These are phyloP conservation scores for Scolanthus callimorphus DNA, from an alignment of 92 coral and sea anemone species.

Conservation along the genomic window DNA sequence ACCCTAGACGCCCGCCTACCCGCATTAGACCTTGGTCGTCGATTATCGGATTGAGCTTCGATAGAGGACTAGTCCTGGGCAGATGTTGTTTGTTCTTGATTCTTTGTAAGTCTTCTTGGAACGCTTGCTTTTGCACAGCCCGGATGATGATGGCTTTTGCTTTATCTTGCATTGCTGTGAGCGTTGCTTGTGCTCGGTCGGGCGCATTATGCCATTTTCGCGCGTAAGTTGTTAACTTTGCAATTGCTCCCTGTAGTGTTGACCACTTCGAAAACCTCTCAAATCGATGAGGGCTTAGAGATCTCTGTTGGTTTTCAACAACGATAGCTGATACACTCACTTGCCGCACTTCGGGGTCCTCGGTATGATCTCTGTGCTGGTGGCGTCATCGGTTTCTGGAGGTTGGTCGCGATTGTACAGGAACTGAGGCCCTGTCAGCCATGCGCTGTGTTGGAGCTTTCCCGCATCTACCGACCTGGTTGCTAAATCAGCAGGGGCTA, in stretches of 20 bases:
- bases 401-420: too few species aligned
- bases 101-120: slow-evolving; percentile 5
- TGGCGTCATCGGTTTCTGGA: too few species aligned
- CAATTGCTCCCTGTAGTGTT: slow-evolving; percentile 7
- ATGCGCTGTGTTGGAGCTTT: slow-evolving; percentile 23
- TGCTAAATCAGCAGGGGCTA: too few species aligned
- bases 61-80: slow-evolving; percentile 21
- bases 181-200: neutral
- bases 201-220: neutral
- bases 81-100: slow-evolving; percentile 5
- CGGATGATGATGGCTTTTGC: slow-evolving; percentile 17
- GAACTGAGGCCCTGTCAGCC: too few species aligned
- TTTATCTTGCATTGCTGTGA: neutral
- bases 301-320: neutral
- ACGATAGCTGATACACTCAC: too few species aligned
- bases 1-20: too few species aligned
- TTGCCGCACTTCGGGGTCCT: slow-evolving; percentile 39
- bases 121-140: slow-evolving; percentile 18
- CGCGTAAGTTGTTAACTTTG: slow-evolving; percentile 3
- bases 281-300: slow-evolving; percentile 16
- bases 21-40: too few species aligned
- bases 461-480: slow-evolving; percentile 39
- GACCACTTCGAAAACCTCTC: slow-evolving; percentile 28
- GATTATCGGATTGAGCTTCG: slow-evolving; percentile 25
- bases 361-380: too few species aligned